Base-by-base conservation (phyloP, 1,140 invertebrate genomes). In the Globodera ellingtonae region DNA sequence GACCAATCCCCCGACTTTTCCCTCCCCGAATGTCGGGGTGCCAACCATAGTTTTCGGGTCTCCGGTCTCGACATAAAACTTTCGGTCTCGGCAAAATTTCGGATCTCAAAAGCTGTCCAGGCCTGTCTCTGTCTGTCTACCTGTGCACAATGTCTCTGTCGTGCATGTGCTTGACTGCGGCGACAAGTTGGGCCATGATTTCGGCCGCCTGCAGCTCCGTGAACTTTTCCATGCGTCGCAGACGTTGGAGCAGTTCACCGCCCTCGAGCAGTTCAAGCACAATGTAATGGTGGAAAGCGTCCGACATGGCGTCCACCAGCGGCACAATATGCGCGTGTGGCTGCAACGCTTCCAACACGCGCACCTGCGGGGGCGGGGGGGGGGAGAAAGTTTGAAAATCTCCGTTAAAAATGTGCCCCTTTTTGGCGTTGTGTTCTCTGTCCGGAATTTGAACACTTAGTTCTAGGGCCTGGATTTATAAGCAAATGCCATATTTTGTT, bases 271-370 rank as follows among this genome's bases (percentile, higher is more conserved):
- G 90, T 89, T 98, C 95, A 35, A 84, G 59, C 73, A 86, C 73
- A 80, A 84, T 79, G 78, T 81, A 84, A 62, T 82, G 83, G 73
- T 86, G 90, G 84, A 93, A 93, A 86, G 93, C 93, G 91, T 95
- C 95, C 81, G 93, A 92, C 86, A 93, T 92, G 3, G 95, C 93
- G 85, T 96, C 93, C 85, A 94, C 91, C 70, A 98, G 89, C 74
- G 92, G 92, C 18, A 98, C 95, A 85, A 98, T 94, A 88, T 95
- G 95, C 4, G 92, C 92, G 90, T 97, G 95, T 72, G 93, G 94
- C 89, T 94, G 94, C 89, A 94, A 97, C 75, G 91, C 91, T 83
- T 93, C 92, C 75, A 96, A 90, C 62, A 96, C 88, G 83, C 81
- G 81, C 0, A 81, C 82, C 73, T 75, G 52, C 44, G 35, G 7